phyloP scores from a whole-genome alignment of 2,797 vertebrate species.

The Darevskia nairensis region DNA sequence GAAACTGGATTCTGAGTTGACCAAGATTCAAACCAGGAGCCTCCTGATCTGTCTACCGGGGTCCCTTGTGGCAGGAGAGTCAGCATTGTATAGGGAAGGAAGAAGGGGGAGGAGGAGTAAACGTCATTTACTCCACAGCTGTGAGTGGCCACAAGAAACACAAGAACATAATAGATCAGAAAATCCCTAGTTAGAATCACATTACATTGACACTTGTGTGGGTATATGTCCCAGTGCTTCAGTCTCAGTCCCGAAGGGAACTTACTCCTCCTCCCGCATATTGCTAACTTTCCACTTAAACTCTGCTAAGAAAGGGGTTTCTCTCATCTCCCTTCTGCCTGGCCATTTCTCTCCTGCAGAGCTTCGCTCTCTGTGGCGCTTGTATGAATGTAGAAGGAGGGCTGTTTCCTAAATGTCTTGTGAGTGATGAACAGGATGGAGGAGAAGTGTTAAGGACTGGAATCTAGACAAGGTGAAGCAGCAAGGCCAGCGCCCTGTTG shows the following conservation, averaged over 20 bases:
- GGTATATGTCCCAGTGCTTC: background rate
- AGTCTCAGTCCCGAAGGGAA: too few relatives aligned
- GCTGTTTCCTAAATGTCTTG: background rate
- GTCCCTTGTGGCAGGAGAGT: too few relatives aligned
- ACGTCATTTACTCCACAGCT: background rate
- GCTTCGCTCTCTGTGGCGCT: background rate
- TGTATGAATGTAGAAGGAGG: background rate
- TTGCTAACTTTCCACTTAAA: background rate
- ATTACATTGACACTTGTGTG: too few relatives aligned
- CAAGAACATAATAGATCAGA: background rate
- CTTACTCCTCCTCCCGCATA: background rate
- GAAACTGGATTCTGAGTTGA: background rate
- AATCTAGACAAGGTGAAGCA: too few relatives aligned
- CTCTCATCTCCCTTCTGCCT: background rate
- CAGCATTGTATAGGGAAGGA: background rate
- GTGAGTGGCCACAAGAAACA: background rate
- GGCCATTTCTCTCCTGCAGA: background rate
- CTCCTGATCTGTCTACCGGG: background rate
- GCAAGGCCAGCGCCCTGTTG: background rate
- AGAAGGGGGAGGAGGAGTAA: background rate
- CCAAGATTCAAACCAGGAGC: background rate
- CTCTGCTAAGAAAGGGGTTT: background rate
- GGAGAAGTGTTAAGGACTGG: background rate
- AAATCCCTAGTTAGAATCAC: background rate
- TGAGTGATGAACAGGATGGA: background rate